These are phyloP conservation scores for Aphis craccivora DNA, from an alignment of 1,140 invertebrate species.

Conservation along the genomic window DNA sequence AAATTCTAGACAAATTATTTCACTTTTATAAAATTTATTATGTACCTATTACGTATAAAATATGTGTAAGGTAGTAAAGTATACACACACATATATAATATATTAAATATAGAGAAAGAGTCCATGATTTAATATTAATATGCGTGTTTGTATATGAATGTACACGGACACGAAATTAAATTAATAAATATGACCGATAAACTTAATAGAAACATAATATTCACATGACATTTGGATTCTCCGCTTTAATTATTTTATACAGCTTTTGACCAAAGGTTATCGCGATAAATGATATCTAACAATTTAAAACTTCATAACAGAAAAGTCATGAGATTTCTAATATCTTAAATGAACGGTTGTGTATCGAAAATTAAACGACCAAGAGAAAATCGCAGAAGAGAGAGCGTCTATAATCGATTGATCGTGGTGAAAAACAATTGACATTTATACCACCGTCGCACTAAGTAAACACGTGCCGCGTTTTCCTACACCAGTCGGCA, in stretches of 20 bases:
- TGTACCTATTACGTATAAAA: too few relatives aligned
- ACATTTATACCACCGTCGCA: not conserved
- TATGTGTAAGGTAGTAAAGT: too few relatives aligned
- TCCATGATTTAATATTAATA: too few relatives aligned
- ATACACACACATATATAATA: too few relatives aligned
- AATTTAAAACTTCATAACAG: not conserved
- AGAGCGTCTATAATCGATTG: constrained; percentile 36
- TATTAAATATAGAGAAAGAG: too few relatives aligned
- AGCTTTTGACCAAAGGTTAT: not conserved
- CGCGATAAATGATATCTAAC: not conserved
- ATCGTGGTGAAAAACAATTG: constrained; percentile 26
- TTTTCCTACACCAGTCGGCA: not conserved
- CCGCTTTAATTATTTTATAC: not conserved
- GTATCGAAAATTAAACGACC: not conserved
- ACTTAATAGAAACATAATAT: not conserved
- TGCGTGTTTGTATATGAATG: too few relatives aligned
- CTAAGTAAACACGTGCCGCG: not conserved
- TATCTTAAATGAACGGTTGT: not conserved
- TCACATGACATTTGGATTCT: not conserved
- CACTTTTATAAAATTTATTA: too few relatives aligned
- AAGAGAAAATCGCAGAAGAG: constrained; percentile 25
- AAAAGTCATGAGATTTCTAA: not conserved
- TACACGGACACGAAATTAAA: not conserved
- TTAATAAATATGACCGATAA: not conserved
- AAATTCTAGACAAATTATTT: too few relatives aligned